Evolutionary conservation across 1,140 invertebrate species (phyloP), one percentile per base, ranked within the genome.

Genomic region (Drosophila sechellia): DNA sequence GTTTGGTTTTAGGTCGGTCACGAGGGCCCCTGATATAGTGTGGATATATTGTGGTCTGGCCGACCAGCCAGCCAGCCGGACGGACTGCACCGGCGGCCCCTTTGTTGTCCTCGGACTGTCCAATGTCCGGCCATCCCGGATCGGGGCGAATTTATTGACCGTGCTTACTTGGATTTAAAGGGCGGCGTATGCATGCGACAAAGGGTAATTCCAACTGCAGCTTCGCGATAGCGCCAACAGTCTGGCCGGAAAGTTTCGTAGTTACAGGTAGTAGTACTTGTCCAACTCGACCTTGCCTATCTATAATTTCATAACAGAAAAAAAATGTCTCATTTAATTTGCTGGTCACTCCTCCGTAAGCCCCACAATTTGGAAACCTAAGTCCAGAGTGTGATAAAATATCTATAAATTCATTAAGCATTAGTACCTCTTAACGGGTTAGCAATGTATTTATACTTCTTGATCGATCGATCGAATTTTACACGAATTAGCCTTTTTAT

Each of bases 141-240:
- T 39, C 35, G 42, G 11, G 15, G 11, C 55, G 27, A 35, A 31
- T 53, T 54, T 35, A 60, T 46, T 37, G 50, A 8, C 40, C n/a
- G 15, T 61, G 70, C 84, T 79, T 87, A 87, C 83, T 50, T 83
- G 84, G 78, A 79, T 68, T 72, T 83, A 39, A 83, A 87, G 45
- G 83, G 84, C 58, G 76, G 59, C 59, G 79, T 87, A 89, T 83
- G 83, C 84, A 87, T 89, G 71, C 70, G 65, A 57, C 68, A 73
- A 48, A 45, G 50, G n/a, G 46, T 64, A 46, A 65, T 45, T 55
- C 42, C 45, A 56, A 40, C 31, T 71, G 45, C 43, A 50, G 65
- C 22, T 40, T 46, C 20, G 43, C 42, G 57, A 65, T 65, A 46
- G 31, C 61, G 42, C 22, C 60, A 17, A 60, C 49, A 45, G 48